Evolutionary conservation across 1,140 invertebrate genomes (phyloP).

Genomic region (Leptinotarsa defecta): DNA sequence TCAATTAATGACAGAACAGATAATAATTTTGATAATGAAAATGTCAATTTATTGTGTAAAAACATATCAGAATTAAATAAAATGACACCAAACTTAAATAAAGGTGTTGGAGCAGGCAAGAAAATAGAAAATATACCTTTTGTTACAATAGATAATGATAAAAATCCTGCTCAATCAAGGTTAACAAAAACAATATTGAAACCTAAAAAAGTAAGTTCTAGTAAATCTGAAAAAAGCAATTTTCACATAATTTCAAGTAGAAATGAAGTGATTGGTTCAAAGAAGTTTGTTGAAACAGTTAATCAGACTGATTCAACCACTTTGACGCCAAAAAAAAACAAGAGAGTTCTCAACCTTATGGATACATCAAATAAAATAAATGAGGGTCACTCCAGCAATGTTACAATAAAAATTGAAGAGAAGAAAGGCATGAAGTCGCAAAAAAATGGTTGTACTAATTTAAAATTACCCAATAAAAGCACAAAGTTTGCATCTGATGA

Average conservation of each 20-base stretch:
- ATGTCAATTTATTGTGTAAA: too few relatives aligned
- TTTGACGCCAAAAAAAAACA: too few relatives aligned
- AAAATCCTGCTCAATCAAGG: too few relatives aligned
- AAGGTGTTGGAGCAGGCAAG: too few relatives aligned
- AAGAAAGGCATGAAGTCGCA: too few relatives aligned
- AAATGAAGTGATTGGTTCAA: not conserved
- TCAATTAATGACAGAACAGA: slow-evolving; percentile 10
- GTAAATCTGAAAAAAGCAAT: slow-evolving; percentile 2
- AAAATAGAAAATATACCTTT: too few relatives aligned
- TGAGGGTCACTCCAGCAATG: not conserved
- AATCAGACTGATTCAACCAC: too few relatives aligned
- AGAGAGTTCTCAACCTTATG: not conserved
- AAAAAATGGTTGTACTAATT: too few relatives aligned
- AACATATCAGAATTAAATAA: too few relatives aligned
- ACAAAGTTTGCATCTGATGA: not conserved
- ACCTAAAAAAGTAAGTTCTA: slow-evolving; percentile 4
- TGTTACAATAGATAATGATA: too few relatives aligned
- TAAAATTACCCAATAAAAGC: too few relatives aligned
- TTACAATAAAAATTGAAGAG: not conserved
- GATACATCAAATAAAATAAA: not conserved
- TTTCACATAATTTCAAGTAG: not conserved
- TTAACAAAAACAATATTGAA: not conserved
- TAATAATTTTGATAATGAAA: slow-evolving; percentile 18
- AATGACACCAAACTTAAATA: too few relatives aligned
- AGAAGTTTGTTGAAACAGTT: not conserved